phyloP scores from a whole-genome alignment of 2,888 invertebrate genomes.

The Gymnosoma rotundatum region DNA sequence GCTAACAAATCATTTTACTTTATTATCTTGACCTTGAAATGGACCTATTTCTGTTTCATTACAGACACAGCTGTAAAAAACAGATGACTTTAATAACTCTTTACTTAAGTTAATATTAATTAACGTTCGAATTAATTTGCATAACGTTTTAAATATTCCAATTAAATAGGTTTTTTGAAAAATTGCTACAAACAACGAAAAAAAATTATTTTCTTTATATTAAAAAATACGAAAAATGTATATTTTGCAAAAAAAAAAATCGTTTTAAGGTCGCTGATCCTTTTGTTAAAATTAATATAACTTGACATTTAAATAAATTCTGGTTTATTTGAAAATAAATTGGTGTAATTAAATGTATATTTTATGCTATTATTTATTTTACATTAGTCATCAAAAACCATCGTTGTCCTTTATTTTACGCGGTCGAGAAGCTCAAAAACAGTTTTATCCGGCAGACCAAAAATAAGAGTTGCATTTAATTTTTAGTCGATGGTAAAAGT shows the following conservation, averaged over 20 bases:
- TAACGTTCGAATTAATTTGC: conserved; percentile 39
- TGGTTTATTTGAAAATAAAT: neutral
- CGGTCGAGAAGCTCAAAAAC: no score
- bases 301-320: neutral
- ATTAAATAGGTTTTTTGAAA: conserved; percentile 1
- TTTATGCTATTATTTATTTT: no score
- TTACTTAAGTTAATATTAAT: conserved; percentile 30
- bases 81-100: conserved; percentile 23
- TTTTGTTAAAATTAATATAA: neutral
- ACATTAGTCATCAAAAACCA: no score
- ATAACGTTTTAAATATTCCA: conserved; percentile 29
- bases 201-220: neutral
- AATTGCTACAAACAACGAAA: neutral
- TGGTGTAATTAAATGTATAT: no score
- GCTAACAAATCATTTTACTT: conserved; percentile 4
- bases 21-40: conserved; percentile 14
- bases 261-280: neutral
- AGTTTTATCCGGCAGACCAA: no score
- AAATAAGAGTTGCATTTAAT: no score
- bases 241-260: neutral
- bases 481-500: no score
- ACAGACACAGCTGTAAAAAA: conserved; percentile 2
- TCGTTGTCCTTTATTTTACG: no score
- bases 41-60: conserved; percentile 3
- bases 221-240: neutral